Evolutionary conservation across 2,113 vertebrate species (phyloP), one percentile per base, ranked within the genome.

Genomic region (Alethe diademata): DNA sequence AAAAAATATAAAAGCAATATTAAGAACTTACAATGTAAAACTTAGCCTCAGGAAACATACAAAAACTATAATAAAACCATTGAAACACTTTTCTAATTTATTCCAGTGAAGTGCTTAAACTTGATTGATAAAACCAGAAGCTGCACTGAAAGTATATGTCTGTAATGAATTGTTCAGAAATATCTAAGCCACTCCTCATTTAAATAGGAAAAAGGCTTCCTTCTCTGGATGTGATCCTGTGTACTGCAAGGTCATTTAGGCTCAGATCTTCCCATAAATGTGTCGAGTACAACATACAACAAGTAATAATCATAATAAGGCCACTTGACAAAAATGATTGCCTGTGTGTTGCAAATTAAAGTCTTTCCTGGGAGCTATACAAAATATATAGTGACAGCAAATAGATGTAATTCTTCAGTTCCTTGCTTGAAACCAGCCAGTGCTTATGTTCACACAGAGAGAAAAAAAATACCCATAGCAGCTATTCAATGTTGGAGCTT

Each of bases 371-470:
- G 81, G 78, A 95, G 35, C 5, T 2, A 73, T 94, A 73, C 2
- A 8, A 92, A 90, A 91, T 60, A 70, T 58, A 76, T n/a, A 74
- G 58, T 82, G 92, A 36, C 74, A 92, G 62, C 40, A 76, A 90
- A 95, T 78, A 94, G 74, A 82, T 50, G 35, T 56, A 93, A 83
- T 91, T 94, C 81, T 90, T 94, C 71, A 93, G 47, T 62, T 56
- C 12, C 64, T 93, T 82, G 13, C 87, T 88, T 80, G 58, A n/a
- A 96, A 94, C 11, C 58, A 89, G 43, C 35, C 83, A 66, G 74
- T 48, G 47, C 50, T 83, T 83, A 74, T 73, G 64, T 76, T 85
- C 67, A 82, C 45, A 79, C 7, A 48, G 54, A 76, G n/a, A 71
- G 45, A 40, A 76, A 95, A 94, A 78, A 95, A 88, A 45, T 35